Evolutionary conservation across 1,140 invertebrate genomes (phyloP), one percentile per base, ranked within the genome.

Genomic region (Bombus picipes): DNA sequence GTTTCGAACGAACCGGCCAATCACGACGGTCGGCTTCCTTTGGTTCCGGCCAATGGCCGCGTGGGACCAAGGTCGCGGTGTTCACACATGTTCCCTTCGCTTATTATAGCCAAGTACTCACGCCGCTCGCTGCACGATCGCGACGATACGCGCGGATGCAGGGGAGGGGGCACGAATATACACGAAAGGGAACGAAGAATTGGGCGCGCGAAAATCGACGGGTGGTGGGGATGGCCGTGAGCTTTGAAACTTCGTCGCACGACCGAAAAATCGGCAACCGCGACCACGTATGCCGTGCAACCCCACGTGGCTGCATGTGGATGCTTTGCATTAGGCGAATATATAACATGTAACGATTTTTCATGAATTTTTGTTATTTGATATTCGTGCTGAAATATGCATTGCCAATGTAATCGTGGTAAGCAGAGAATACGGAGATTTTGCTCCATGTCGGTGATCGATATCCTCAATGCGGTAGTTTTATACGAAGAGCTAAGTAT

Each of bases 21-120:
- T 93, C 89, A 79, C 75, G 85, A 41, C 82, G 28, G 32, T 87
- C 89, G 89, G 90, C 92, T 93, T 93, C 91, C 87, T 92, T 83
- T 90, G 91, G 87, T 85, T 88, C 88, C 93, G 93, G 92, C 94
- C 94, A 94, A 94, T 93, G 93, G 92, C 94, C 92, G 93, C 93
- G 92, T 93, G 92, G 92, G 92, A 94, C 93, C 94, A 94, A 95
- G 94, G 94, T 91, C 92, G 90, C 76, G 71, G 76, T 18, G 81
- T 87, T 88, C 88, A 90, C 88, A 91, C 89, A 88, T 90, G 85
- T 72, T 84, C 79, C 39, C 43, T 66, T 62, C n/a, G 34, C 28
- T n/a, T 39, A 28, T n/a, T 13, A 34, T 66, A 18, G 15, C 32
- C 15, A 53, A 53, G 57, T 73, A 79, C n/a, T 68, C 72, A 25